Evolutionary conservation across 2,113 vertebrate genomes (phyloP).

Genomic region (Smithornis capensis): DNA sequence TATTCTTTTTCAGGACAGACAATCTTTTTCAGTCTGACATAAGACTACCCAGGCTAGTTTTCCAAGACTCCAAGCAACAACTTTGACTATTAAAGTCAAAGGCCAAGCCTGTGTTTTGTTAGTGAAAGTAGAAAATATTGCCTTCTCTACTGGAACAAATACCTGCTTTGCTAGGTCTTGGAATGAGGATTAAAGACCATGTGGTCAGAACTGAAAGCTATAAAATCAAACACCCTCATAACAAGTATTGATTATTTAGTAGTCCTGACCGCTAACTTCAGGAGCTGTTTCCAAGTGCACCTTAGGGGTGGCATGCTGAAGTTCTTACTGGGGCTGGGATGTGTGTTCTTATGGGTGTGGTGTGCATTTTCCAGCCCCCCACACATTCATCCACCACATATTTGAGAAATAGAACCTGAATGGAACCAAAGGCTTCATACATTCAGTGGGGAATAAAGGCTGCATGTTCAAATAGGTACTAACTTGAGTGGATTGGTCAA

Average conservation of each 20-base stretch:
- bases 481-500: slow-evolving; percentile 11
- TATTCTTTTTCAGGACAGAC: neutral
- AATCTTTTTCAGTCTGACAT: neutral
- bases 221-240: neutral
- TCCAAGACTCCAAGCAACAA: neutral
- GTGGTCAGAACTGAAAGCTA: neutral
- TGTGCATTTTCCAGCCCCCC: neutral
- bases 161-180: neutral
- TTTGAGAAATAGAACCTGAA: neutral
- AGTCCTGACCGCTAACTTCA: neutral
- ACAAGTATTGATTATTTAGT: neutral
- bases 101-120: neutral
- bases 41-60: neutral
- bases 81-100: neutral
- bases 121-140: neutral
- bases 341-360: neutral
- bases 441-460: neutral
- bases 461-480: neutral
- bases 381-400: neutral
- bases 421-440: neutral
- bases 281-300: neutral
- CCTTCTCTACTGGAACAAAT: neutral
- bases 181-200: neutral
- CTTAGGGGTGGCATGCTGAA: neutral
- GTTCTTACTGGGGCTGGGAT: accelerated